phyloP scores from a whole-genome alignment of 2,888 invertebrate genomes.

The Seira musarum region DNA sequence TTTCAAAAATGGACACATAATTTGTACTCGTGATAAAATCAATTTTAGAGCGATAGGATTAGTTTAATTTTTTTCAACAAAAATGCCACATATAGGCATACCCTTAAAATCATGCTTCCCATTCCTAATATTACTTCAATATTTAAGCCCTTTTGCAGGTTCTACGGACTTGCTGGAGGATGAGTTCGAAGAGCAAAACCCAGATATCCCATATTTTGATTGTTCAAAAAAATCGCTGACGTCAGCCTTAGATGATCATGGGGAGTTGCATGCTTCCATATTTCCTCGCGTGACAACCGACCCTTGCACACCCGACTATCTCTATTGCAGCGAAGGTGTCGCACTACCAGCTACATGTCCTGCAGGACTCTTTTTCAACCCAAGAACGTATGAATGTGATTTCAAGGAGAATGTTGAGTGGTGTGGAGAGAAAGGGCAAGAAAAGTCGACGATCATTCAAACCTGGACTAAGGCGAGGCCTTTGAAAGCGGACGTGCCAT shows the following conservation, averaged over 20 bases:
- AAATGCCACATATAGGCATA: too few relatives aligned
- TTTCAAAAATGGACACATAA: too few relatives aligned
- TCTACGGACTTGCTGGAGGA: too few relatives aligned
- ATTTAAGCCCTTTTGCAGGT: too few relatives aligned
- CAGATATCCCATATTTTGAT: conserved; percentile 12
- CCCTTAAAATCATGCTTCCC: too few relatives aligned
- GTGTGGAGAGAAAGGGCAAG: conserved; percentile 11
- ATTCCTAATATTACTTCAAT: too few relatives aligned
- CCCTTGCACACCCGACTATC: not conserved
- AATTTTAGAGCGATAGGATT: too few relatives aligned
- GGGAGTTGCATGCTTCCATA: not conserved
- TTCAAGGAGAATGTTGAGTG: conserved; percentile 9
- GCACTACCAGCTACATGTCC: conserved; percentile 27
- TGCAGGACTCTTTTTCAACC: conserved; percentile 38
- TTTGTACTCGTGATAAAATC: too few relatives aligned
- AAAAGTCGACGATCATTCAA: not conserved
- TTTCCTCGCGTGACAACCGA: conserved; percentile 17
- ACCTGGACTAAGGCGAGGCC: not conserved
- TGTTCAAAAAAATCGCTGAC: not conserved
- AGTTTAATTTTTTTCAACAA: too few relatives aligned
- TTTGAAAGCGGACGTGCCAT: not conserved
- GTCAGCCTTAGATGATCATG: too few relatives aligned
- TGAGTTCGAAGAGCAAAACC: too few relatives aligned
- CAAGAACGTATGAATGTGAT: conserved; percentile 28
- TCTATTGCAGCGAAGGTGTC: conserved; percentile 9